Evolutionary conservation across 2,797 vertebrate genomes (phyloP), one percentile per base, ranked within the genome.

Genomic region (Graptemys geographica): DNA sequence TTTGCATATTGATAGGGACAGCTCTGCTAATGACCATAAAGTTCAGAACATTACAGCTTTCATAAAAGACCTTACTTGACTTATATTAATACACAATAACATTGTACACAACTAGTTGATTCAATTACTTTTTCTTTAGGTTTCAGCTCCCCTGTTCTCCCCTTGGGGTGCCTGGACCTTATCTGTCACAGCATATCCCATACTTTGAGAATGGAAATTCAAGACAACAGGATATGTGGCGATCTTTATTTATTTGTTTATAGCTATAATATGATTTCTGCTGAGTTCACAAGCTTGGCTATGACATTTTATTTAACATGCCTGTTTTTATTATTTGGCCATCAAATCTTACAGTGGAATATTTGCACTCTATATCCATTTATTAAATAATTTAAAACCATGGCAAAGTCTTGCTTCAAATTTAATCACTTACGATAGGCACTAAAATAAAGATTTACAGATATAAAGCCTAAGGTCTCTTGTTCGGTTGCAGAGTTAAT

Each of bases 401-500:
- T 69, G 27, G 18, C 41, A 90, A 92, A 95, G 13, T 1, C 47
- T 92, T 95, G 62, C 79, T 86, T 95, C 82, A 15, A 37, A 16
- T 96, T 95, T 92, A 91, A 94, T 93, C 33, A 56, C n/a, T 91
- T 92, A 76, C 82, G 53, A 62, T 93, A 94, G 69, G 44, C 52
- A 76, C 11, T 28, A 84, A 44, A 31, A 86, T 69, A 92, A 92
- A 95, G 91, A 94, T 89, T 94, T 96, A 94, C 82, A 85, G 81
- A 85, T 47, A 11, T 59, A 96, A 95, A 94, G 47, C 82, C 74
- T 53, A 41, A 93, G 89, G 90, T 95, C 31, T 88, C 81, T 80
- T 89, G 27, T 79, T 94, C 85, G 84, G 59, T 88, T 93, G 78
- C 65, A 90, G 79, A 92, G 49, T 94, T 92, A 96, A 96, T 89